phyloP scores from a whole-genome alignment of 2,113 vertebrate species.

The Ameiurus melas region DNA sequence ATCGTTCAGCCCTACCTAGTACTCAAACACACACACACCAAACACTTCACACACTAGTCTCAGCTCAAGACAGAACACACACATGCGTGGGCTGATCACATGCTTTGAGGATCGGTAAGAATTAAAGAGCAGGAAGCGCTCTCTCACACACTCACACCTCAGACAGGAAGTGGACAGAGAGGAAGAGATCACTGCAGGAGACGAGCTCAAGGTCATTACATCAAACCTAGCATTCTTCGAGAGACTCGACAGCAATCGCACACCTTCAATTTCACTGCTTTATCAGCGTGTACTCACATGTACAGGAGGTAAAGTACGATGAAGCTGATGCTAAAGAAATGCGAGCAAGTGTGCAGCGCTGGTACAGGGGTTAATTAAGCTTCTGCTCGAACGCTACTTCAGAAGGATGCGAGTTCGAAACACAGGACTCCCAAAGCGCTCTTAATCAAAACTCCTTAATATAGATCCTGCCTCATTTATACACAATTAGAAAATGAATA shows the following conservation, averaged over 20 bases:
- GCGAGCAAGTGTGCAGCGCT: background rate
- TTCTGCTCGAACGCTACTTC: background rate
- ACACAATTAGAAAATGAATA: background rate
- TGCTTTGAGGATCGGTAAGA: slow-evolving; percentile 46
- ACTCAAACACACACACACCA: background rate
- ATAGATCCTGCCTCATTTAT: background rate
- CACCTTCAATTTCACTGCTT: background rate
- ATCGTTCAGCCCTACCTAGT: no score
- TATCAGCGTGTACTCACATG: background rate
- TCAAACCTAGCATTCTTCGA: slow-evolving; percentile 42
- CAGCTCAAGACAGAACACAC: background rate
- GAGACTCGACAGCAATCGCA: slow-evolving; percentile 28
- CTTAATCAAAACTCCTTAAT: background rate
- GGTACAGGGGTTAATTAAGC: background rate
- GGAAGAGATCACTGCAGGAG: slow-evolving; percentile 31
- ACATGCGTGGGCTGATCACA: background rate
- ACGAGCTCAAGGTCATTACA: slow-evolving; percentile 40
- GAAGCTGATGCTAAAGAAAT: background rate
- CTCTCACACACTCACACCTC: slow-evolving; percentile 27
- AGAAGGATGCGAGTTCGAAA: background rate
- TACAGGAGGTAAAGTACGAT: background rate
- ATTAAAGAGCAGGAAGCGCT: slow-evolving; percentile 10
- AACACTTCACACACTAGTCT: background rate
- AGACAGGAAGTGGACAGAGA: slow-evolving; percentile 38
- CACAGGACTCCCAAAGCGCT: background rate